Conservation (phyloP, 2,113 vertebrate genomes). For the Anser cygnoides region DNA sequence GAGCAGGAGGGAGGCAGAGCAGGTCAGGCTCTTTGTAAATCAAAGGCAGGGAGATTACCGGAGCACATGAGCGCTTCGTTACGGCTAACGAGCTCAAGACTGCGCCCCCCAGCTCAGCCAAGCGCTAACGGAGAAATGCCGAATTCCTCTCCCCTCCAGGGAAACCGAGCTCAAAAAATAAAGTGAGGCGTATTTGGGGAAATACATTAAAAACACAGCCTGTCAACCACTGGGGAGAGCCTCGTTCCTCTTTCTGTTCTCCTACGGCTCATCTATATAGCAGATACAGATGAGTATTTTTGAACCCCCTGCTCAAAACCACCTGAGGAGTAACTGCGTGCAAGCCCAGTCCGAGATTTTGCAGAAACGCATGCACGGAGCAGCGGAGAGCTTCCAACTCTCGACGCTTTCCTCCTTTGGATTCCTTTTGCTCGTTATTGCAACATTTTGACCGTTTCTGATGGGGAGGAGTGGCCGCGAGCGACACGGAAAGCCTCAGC, state of each 20-base stretch:
- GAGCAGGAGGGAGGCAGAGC: not conserved
- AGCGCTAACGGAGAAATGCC: not conserved
- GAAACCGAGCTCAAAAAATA: not conserved
- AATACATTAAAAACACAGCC: not conserved
- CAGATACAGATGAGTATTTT: no score
- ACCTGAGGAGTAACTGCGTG: not conserved
- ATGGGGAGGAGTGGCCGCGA: not conserved
- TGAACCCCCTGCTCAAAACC: not conserved
- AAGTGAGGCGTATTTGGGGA: not conserved
- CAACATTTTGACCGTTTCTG: not conserved
- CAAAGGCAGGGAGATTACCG: constrained; percentile 30
- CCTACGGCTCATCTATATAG: not conserved
- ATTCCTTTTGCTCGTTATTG: not conserved
- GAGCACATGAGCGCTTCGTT: not conserved
- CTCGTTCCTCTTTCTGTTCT: not conserved
- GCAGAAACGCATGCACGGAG: not conserved
- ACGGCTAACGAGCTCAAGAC: constrained; percentile 1
- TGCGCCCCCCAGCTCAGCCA: not conserved
- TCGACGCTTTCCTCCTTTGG: not conserved
- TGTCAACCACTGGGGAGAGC: not conserved
- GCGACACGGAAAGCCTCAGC: not conserved
- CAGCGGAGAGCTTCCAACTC: not conserved
- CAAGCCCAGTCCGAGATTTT: not conserved
- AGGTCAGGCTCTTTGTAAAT: not conserved
- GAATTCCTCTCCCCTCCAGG: not conserved